Base-by-base conservation (phyloP, 2,888 invertebrate species). In the Mycalesis mineus region DNA sequence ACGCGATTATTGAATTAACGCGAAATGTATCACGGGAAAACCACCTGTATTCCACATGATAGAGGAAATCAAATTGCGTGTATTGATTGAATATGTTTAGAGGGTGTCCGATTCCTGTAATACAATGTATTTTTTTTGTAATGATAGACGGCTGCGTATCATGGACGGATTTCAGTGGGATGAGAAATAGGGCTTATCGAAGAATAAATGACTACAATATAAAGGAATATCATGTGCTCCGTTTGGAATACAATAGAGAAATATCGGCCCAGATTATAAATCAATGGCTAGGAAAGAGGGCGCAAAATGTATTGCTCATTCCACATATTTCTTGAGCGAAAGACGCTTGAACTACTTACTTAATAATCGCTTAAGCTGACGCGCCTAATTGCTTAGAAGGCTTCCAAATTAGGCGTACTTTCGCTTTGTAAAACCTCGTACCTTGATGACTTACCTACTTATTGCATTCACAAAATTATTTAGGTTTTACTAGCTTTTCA, bases 1-100 rank as follows among this genome's bases (percentile, higher is more conserved):
- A 50, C 29, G 53, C 52, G 14, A 50, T 51, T 42, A 57, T 51
- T 59, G 41, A 50, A 59, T 62, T 57, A 33, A 47, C 49, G 17
- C 14, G 37, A 48, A 47, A 50, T 39, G 28, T 47, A 47, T 22
- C 29, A 50, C 22, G 42, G 22, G 41, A 48, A 61, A 53, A 37
- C 40, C 7, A 28, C 29, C 57, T 28, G 42, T 56, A 39, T 48
- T 33, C 8, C 41, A 39, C 13, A 44, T 15, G 13, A 28, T 11
- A 33, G 36, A 55, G n/a, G 47, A 33, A 41, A 13, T 28, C 41
- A 31, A 52, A 52, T 53, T 36, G 41, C 47, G 53, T 36, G 17
- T 40, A 28, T 22, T 42, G 11, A 4, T 11, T 36, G 1, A 11
- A 36, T 36, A 7, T 6, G 1, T 42, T 31, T 14, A 14, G 47